Conservation (phyloP, 2,113 vertebrate genomes). For the Tupaia chinensis region DNA sequence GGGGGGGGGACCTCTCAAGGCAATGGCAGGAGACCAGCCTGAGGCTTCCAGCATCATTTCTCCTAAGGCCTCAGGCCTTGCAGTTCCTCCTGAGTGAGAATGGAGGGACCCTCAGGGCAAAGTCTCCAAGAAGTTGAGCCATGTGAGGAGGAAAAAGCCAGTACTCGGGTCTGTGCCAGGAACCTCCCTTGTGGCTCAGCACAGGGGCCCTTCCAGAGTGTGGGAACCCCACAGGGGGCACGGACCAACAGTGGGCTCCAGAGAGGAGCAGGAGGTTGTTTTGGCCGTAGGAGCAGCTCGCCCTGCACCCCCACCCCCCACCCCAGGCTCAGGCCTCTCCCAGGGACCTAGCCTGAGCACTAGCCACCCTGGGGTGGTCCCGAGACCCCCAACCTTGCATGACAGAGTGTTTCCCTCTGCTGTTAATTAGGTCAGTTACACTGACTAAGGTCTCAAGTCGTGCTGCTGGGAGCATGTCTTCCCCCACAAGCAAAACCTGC, state of each 20-base stretch:
- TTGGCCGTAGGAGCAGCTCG: no score
- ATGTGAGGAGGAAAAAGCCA: not conserved
- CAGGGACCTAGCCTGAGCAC: not conserved
- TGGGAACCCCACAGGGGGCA: not conserved
- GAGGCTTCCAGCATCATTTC: not conserved
- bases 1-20: not conserved
- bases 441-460: constrained; percentile 72
- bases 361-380: not conserved
- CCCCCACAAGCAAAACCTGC: constrained; percentile 73
- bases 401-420: constrained; percentile 75
- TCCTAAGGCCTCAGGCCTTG: not conserved
- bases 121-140: not conserved
- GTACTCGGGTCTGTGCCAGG: not conserved
- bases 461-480: constrained; percentile 73
- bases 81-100: not conserved
- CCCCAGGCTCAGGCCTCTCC: not conserved
- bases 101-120: not conserved
- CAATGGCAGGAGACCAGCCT: not conserved
- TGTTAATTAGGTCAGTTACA: constrained; percentile 80
- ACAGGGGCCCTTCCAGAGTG: not conserved
- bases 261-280: no score
- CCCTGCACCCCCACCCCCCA: no score
- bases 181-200: not conserved
- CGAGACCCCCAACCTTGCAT: constrained; percentile 69
- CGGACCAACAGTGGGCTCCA: not conserved